Evolutionary conservation across 1,140 invertebrate species (phyloP).

Genomic region (Drosophila navojoa): DNA sequence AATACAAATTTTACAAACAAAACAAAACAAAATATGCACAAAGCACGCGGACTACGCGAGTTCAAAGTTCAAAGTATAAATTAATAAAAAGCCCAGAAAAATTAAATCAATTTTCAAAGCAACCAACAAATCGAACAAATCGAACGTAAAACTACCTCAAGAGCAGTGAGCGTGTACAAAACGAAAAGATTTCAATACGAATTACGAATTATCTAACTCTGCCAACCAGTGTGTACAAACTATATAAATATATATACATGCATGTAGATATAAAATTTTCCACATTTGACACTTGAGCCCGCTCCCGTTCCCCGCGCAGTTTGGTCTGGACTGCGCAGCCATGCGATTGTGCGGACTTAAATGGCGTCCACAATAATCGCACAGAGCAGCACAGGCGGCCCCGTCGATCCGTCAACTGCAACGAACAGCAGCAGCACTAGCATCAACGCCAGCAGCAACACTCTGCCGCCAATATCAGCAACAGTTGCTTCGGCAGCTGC

Average conservation of each 20-base stretch:
- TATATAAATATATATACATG: slow-evolving; percentile 1
- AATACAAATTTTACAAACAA: slow-evolving; percentile 44
- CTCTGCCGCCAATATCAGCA: slow-evolving; percentile 38
- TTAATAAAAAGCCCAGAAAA: slow-evolving; percentile 32
- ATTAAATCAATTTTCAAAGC: slow-evolving; percentile 10
- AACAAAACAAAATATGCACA: slow-evolving; percentile 38
- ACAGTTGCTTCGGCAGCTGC: slow-evolving; percentile 46
- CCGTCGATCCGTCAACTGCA: slow-evolving; percentile 60
- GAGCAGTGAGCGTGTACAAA: slow-evolving; percentile 68
- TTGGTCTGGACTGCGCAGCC: slow-evolving; percentile 66
- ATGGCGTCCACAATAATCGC: slow-evolving; percentile 84
- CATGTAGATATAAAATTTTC: background rate
- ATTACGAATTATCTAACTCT: background rate
- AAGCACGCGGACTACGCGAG: slow-evolving; percentile 64
- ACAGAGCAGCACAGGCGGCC: slow-evolving; percentile 70
- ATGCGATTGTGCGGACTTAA: slow-evolving; percentile 75
- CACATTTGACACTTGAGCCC: background rate
- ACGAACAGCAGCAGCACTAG: slow-evolving; percentile 29
- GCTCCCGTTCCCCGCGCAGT: slow-evolving; percentile 25
- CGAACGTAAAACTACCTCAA: slow-evolving; percentile 67
- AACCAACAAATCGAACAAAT: slow-evolving; percentile 36
- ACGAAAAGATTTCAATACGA: slow-evolving; percentile 21
- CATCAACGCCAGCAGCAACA: slow-evolving; percentile 45
- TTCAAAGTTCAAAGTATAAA: slow-evolving; percentile 68
- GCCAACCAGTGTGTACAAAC: slow-evolving; percentile 6